Evolutionary conservation across 2,113 vertebrate genomes (phyloP).

Genomic region (Melierax canorus): DNA sequence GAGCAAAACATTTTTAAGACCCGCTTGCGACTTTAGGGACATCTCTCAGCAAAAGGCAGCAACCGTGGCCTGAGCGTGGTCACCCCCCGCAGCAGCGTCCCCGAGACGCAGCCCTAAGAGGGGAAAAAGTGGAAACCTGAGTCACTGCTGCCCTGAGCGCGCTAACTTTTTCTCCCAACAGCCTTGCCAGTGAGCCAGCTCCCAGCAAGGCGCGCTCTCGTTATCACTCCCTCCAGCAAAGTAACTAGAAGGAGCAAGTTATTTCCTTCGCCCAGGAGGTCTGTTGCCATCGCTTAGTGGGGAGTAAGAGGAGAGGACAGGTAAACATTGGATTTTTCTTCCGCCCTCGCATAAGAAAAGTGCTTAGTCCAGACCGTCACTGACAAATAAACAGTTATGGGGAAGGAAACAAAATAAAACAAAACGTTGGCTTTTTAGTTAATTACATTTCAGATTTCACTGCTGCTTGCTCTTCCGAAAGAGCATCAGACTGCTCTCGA

Average conservation of each 20-base stretch:
- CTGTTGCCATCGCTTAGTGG: background rate
- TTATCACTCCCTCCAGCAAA: background rate
- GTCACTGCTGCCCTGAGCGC: background rate
- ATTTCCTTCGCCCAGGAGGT: background rate
- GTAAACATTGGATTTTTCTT: background rate
- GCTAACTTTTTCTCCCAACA: background rate
- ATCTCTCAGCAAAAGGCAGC: background rate
- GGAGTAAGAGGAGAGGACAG: background rate
- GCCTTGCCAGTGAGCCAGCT: background rate
- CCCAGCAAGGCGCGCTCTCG: background rate
- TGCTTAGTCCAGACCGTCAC: background rate
- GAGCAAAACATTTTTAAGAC: background rate
- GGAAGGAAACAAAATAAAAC: background rate
- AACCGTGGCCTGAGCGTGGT: fast-evolving
- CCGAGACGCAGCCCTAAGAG: fast-evolving
- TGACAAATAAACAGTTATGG: background rate
- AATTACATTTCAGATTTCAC: background rate
- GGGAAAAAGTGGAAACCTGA: background rate
- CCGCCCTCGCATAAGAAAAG: background rate
- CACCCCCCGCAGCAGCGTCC: fast-evolving
- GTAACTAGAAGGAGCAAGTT: background rate
- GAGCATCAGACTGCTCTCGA: background rate
- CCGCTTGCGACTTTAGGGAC: background rate
- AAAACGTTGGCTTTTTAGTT: background rate
- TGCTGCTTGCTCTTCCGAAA: background rate